phyloP scores from a whole-genome alignment of 1,140 invertebrate species.

The Triops longicaudatus region DNA sequence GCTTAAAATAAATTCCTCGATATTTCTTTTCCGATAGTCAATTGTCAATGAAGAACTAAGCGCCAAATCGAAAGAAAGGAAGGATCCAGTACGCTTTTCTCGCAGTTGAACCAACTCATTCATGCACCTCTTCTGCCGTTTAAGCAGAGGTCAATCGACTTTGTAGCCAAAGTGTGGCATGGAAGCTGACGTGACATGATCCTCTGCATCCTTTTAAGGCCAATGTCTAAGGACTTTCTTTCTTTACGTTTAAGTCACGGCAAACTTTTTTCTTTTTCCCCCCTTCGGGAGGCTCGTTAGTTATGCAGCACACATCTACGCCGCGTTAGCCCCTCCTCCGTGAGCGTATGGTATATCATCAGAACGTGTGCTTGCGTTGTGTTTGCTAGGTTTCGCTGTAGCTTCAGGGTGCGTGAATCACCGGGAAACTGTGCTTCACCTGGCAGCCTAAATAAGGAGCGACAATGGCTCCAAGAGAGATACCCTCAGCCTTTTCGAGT shows the following conservation, averaged over 20 bases:
- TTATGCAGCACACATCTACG: constrained; percentile 7
- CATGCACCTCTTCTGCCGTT: not conserved
- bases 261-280: not conserved
- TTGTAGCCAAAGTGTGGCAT: not conserved
- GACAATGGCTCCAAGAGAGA: constrained; percentile 6
- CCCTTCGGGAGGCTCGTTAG: not conserved
- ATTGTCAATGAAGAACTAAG: not conserved
- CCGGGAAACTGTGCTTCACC: constrained; percentile 1
- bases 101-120: not conserved
- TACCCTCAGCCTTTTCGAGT: not conserved
- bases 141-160: not conserved
- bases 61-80: not conserved
- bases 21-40: not conserved
- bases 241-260: not conserved
- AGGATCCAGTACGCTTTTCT: not conserved
- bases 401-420: not conserved
- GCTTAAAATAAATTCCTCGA: not conserved
- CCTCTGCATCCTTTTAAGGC: constrained; percentile 1
- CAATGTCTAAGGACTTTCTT: constrained; percentile 2
- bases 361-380: not conserved
- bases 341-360: not conserved
- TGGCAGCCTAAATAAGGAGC: constrained; percentile 13
- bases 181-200: not conserved
- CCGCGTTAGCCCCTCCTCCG: not conserved
- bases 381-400: not conserved